phyloP scores from a whole-genome alignment of 2,797 vertebrate genomes.

The Periophthalmus magnuspinnatus region DNA sequence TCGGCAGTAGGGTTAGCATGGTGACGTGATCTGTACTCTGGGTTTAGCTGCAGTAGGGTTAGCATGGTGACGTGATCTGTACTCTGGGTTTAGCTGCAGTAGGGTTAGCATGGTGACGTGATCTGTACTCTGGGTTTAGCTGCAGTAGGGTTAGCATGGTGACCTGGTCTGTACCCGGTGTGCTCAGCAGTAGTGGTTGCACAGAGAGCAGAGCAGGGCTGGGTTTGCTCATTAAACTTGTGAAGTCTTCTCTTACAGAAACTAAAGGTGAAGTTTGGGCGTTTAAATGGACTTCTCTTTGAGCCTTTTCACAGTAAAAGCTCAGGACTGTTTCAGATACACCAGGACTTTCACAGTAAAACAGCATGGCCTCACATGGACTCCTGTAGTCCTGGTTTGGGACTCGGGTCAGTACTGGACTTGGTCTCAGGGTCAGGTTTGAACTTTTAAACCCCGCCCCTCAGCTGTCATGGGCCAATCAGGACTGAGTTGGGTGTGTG shows the following conservation, averaged over 20 bases:
- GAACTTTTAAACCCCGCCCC: constrained; percentile 47
- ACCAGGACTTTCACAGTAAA: constrained; percentile 10
- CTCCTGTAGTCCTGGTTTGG: neutral
- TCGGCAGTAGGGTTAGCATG: too few species aligned
- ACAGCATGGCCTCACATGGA: neutral
- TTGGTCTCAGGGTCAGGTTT: constrained; percentile 18
- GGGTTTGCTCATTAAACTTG: constrained; percentile 42
- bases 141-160: neutral
- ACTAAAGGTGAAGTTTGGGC: constrained; percentile 25
- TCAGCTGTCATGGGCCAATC: constrained; percentile 1
- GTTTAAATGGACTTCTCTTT: constrained; percentile 61
- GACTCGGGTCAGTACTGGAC: constrained; percentile 39
- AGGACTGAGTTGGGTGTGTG: constrained; percentile 18
- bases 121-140: too few species aligned
- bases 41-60: too few species aligned
- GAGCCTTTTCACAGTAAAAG: constrained; percentile 63
- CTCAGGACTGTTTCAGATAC: constrained; percentile 22
- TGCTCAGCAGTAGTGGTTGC: neutral
- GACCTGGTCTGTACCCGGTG: neutral
- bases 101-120: too few species aligned
- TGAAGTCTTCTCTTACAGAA: constrained; percentile 60
- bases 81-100: too few species aligned
- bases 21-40: too few species aligned
- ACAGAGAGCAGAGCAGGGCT: neutral
- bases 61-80: too few species aligned